These are phyloP conservation scores for Ferdinandea cuprea DNA, from an alignment of 2,888 invertebrate species.

Conservation along the genomic window DNA sequence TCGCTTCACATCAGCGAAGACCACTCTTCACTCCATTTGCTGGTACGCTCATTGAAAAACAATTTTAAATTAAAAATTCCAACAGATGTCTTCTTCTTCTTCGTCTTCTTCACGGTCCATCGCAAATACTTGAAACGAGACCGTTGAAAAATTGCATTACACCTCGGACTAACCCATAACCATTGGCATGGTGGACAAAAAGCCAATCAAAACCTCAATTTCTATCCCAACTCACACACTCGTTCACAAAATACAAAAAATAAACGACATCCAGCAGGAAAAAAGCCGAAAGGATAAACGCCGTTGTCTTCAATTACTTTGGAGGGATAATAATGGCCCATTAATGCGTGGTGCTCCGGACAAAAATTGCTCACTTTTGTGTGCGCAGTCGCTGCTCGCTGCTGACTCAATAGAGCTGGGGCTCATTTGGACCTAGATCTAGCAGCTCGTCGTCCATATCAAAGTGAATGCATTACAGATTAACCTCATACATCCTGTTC, in stretches of 20 bases:
- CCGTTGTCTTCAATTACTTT: slow-evolving; percentile 67
- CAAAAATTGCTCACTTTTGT: slow-evolving; percentile 52
- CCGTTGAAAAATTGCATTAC: slow-evolving; percentile 19
- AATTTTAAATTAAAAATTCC: slow-evolving; percentile 64
- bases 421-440: slow-evolving; percentile 29
- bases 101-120: slow-evolving; percentile 42
- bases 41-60: slow-evolving; percentile 41
- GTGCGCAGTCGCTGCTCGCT: neutral
- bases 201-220: slow-evolving; percentile 41
- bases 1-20: slow-evolving; percentile 15
- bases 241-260: neutral
- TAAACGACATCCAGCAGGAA: neutral
- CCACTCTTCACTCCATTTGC: slow-evolving; percentile 9
- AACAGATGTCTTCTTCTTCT: slow-evolving; percentile 34
- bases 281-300: slow-evolving; percentile 54
- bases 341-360: slow-evolving; percentile 43
- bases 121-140: slow-evolving; percentile 35
- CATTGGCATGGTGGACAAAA: slow-evolving; percentile 33
- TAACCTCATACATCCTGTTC: slow-evolving; percentile 52
- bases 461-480: slow-evolving; percentile 61
- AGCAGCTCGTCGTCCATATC: slow-evolving; percentile 2
- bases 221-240: slow-evolving; percentile 14
- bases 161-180: slow-evolving; percentile 2
- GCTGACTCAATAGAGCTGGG: slow-evolving; percentile 24
- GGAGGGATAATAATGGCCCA: slow-evolving; percentile 55